Base-by-base conservation (phyloP, 2,113 vertebrate genomes). In the Festucalex cinctus region DNA sequence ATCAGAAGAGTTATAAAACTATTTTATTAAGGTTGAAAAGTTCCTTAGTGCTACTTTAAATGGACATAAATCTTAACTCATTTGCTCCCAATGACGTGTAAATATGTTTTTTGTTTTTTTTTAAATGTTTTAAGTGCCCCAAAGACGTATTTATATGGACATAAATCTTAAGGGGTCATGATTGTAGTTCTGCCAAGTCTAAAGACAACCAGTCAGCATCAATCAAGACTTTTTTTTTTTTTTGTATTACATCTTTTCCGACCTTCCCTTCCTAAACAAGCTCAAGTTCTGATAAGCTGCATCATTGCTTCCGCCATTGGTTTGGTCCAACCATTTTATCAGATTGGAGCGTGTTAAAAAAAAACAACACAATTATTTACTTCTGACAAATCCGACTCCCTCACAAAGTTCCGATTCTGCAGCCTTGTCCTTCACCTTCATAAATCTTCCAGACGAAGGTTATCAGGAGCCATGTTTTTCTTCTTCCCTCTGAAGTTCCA, bases 381-480 rank as follows among this genome's bases (percentile, higher is more conserved):
- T 51, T 28, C 64, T 75, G 32, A 59, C 59, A 56, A 54, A 22
- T 28, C 22, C 10, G 26, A 12, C 20, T 51, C 12, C 28, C 56
- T 36, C 19, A 36, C 7, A 19, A 58, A 32, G 28, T 35, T 58
- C n/a, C 8, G 41, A 60, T 35, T 68, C 46, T 36, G 37, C 56
- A 59, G 66, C 41, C 9, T 57, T 56, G 13, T 67, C 53, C 39
- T 68, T 20, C 48, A 39, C 60, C 48, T 62, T 71, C 43, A 66
- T 36, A 24, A n/a, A 51, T 35, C 17, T 60, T 37, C 22, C 59
- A n/a, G 26, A n/a, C 26, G 12, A 2, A 28, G 53, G 54, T 70
- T 41, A 58, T 46, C n/a, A 14, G 26, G 46, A 63, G 39, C 28
- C 58, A 35, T 14, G 51, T 16, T n/a, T n/a, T n/a, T n/a, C n/a